Base-by-base conservation (phyloP, 2,888 invertebrate species). In the Hesperia comma region DNA sequence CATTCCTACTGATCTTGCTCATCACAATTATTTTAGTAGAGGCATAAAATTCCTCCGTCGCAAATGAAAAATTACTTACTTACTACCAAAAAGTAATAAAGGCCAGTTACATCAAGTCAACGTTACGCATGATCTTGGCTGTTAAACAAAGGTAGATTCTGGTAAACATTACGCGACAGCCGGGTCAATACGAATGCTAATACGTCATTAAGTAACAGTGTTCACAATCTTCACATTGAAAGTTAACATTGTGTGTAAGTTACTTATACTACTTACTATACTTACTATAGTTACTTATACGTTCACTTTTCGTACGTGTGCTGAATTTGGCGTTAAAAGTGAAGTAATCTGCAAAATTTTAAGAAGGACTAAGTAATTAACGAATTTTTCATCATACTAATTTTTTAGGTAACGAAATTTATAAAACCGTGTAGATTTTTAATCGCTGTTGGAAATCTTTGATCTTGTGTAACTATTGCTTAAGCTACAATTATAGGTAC, bases 51-150 rank as follows among this genome's bases (percentile, higher is more conserved):
- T 5, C 33, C 33, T 8, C 33, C n/a, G n/a, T n/a, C n/a, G n/a
- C n/a, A n/a, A n/a, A 5, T 7, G 33, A 8, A 7, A 33, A 0
- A 37, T 12, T 37, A 10, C 37, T n/a, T n/a, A n/a, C n/a, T n/a
- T n/a, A n/a, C 12, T 12, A 3, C 37, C 37, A 12, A 1, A 37
- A 37, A 8, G 37, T 10, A 37, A 37, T 37, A 12, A 12, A 46
- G 43, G 56, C 21, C n/a, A 6, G 12, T 57, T 21, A 32, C 43
- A 15, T 15, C 19, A 12, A 40, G 15, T 26, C 43, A 74, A 75
- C 75, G 73, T 66, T 58, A 74, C 75, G 79, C 75, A 61, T 63
- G 71, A 68, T 73, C 76, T 43, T 53, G 58, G 58, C 26, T 15
- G 58, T 41, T 40, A 60, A 58, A 64, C 64, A 64, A 60, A 40